Evolutionary conservation across 1,140 invertebrate species (phyloP), one percentile per base, ranked within the genome.

Genomic region (Protaetia brevitarsis): DNA sequence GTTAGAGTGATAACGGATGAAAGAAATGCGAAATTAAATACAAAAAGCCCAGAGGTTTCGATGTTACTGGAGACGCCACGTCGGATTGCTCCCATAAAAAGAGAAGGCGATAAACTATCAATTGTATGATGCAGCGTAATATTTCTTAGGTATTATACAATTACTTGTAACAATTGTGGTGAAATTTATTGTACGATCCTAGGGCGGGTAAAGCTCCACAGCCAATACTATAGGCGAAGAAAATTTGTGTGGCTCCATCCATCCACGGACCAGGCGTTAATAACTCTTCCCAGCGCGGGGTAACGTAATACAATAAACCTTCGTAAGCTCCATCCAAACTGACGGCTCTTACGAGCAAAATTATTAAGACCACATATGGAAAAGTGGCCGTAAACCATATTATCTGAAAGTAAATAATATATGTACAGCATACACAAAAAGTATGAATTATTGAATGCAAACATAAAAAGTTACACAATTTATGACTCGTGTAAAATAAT

Each of bases 181-280:
- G 82, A 69, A 89, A 91, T 70, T 88, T 88, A 76, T 92, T 92
- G 74, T 90, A 91, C 2, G 88, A 90, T 30, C 90, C 90, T 0
- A 92, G 78, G 26, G 89, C 88, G 2, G 89, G 89, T 56, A 91
- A 76, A 1, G 88, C 87, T 6, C 90, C 90, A 70, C 89, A 91
- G 1, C 90, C 90, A 28, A 90, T 89, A 65, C 89, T 90, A 68
- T 93, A 85, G 1, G 89, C 91, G 76, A 91, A 93, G 78, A 92
- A 92, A 28, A 92, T 89, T 76, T 91, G 90, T 0, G 89, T 89
- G 0, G 89, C 88, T 0, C 90, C 90, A 75, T 92, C 90, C 65
- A 90, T 87, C 91, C 91, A 92, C 8, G 91, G 88, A n/a, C 77
- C 79, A 0, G 84, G 79, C 10, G 75, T 77, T 16, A 79, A 66